Conservation (phyloP, 2,888 invertebrate genomes). For the Stegophylla sp. region DNA sequence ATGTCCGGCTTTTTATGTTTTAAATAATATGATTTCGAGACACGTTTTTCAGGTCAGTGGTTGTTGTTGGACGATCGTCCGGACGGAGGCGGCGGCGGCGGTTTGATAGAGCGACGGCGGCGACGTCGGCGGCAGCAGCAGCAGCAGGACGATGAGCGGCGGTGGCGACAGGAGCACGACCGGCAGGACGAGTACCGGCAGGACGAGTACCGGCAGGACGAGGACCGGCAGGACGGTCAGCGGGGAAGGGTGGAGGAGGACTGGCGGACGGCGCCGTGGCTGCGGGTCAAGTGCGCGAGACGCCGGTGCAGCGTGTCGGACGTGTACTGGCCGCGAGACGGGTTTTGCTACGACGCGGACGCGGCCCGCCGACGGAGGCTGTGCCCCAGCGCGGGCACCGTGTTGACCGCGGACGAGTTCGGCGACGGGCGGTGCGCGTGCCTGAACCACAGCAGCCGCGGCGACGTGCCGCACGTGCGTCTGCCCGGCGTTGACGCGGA, state of each 20-base stretch:
- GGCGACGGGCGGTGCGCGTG: constrained; percentile 56
- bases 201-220: too few relatives aligned
- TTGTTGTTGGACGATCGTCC: neutral
- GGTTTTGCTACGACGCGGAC: constrained; percentile 42
- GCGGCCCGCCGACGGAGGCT: neutral
- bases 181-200: too few relatives aligned
- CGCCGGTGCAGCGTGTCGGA: constrained; percentile 52
- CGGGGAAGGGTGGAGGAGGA: neutral
- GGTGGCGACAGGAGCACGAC: too few relatives aligned
- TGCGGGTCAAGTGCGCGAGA: constrained; percentile 29
- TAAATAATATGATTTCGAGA: too few relatives aligned
- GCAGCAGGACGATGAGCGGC: neutral
- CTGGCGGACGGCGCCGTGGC: neutral
- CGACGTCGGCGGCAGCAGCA: too few relatives aligned
- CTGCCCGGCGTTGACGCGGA: neutral
- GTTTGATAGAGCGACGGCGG: too few relatives aligned
- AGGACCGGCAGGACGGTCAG: neutral
- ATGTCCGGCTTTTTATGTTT: too few relatives aligned
- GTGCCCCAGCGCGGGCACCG: constrained; percentile 17
- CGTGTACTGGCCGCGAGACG: constrained; percentile 57
- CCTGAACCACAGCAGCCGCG: neutral
- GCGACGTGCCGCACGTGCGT: constrained; percentile 27
- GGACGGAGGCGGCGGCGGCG: neutral
- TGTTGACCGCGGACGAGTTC: constrained; percentile 31
- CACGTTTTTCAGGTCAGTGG: neutral